Evolutionary conservation across 2,888 invertebrate genomes (phyloP), one percentile per base, ranked within the genome.

Genomic region (Platyscelio sp.): DNA sequence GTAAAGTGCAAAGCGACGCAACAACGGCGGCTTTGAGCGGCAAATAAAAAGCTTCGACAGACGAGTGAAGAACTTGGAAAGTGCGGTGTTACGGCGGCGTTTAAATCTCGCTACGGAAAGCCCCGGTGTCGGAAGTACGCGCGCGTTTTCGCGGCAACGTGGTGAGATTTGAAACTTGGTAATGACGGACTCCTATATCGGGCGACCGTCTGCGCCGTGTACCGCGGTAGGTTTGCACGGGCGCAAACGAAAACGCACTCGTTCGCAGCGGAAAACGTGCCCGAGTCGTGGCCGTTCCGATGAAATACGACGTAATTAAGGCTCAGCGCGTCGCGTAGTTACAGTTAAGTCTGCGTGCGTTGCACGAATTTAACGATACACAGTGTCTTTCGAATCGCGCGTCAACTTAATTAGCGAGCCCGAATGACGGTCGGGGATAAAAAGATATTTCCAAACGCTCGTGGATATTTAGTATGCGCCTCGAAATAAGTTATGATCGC

Each of bases 221-320:
- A n/a, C n/a, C 58, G 49, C 58, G 67, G 20, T 24, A 13, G 20
- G 24, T 60, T 63, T 54, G n/a, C 43, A 40, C 43, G 56, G 3
- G 46, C 18, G 26, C 29, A 60, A 78, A 70, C 70, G 70, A 63
- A 72, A 72, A 33, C 63, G 56, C 76, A 75, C 70, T 67, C 54
- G 27, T 56, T 63, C 63, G 26, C 63, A 46, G 29, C 49, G 27
- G 72, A 63, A 71, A 54, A 51, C 51, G 70, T 56, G 65, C 63
- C 20, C 46, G 76, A 26, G 38, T 38, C 46, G 49, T 7, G 76
- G 43, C 60, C 61, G 78, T 78, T 83, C 40, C 68, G 74, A 83
- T 83, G 83, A 83, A 75, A 67, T 83, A 83, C 70, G 83, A 77
- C 68, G 78, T 70, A 83, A 83, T 83, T 83, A 83, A 83, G 83